Evolutionary conservation across 1,140 invertebrate species (phyloP).

Genomic region (Ceratina calcarata): DNA sequence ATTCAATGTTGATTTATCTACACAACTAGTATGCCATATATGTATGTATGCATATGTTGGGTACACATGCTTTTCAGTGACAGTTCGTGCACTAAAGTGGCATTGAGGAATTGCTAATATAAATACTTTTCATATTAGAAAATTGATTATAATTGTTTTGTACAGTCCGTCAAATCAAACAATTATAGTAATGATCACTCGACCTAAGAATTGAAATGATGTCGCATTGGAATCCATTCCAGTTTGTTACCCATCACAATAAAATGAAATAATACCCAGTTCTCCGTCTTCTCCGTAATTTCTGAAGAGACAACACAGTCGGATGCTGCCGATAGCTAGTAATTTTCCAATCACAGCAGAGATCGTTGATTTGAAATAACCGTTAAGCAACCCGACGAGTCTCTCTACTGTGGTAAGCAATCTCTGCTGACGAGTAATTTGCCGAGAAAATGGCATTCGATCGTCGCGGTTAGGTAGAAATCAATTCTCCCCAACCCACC

Average conservation of each 20-base stretch:
- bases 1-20: conserved; percentile 1
- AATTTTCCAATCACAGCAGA: neutral
- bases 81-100: too few relatives aligned
- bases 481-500: conserved; percentile 30
- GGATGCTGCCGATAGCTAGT: neutral
- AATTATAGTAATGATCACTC: too few relatives aligned
- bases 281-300: neutral
- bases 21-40: neutral
- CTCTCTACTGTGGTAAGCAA: neutral
- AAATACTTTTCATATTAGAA: too few relatives aligned
- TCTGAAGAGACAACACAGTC: neutral
- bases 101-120: too few relatives aligned
- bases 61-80: too few relatives aligned
- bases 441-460: conserved; percentile 21
- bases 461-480: conserved; percentile 22
- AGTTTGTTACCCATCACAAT: too few relatives aligned
- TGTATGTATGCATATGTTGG: too few relatives aligned
- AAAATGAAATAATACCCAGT: neutral
- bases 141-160: too few relatives aligned
- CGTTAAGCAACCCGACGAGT: neutral
- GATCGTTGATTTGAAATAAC: neutral
- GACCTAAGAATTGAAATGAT: too few relatives aligned
- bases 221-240: too few relatives aligned
- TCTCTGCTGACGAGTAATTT: conserved; percentile 8
- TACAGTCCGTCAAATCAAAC: too few relatives aligned